Conservation (phyloP, 2,888 invertebrate genomes). For the Hypselothyrea guttata region DNA sequence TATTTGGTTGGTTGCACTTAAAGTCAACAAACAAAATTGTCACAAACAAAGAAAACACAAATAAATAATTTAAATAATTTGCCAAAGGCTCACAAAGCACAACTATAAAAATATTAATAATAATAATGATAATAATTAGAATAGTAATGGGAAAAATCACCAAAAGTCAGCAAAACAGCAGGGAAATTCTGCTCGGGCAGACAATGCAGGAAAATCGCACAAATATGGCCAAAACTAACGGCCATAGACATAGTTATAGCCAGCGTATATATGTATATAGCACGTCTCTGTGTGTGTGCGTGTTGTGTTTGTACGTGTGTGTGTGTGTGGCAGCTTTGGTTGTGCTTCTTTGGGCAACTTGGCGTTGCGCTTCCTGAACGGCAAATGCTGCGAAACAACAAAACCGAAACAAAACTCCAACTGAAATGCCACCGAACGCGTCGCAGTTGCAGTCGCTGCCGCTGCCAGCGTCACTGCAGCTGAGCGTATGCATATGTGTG, state of each 20-base stretch:
- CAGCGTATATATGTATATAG: constrained; percentile 13
- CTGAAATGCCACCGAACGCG: constrained; percentile 51
- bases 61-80: not conserved
- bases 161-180: no score
- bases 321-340: constrained; percentile 5
- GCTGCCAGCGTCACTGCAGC: constrained; percentile 33
- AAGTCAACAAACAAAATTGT: no score
- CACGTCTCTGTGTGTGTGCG: no score
- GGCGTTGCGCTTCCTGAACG: constrained; percentile 71
- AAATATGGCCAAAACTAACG: constrained; percentile 32
- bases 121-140: constrained; percentile 14
- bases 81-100: no score
- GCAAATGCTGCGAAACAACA: constrained; percentile 68
- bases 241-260: constrained; percentile 38
- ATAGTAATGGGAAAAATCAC: constrained; percentile 15
- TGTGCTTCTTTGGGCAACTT: constrained; percentile 61
- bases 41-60: no score
- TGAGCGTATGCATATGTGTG: constrained; percentile 20
- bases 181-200: constrained; percentile 13
- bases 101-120: constrained; percentile 1
- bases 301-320: constrained; percentile 11
- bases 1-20: no score
- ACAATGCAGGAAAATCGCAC: constrained; percentile 1
- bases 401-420: constrained; percentile 67
- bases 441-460: constrained; percentile 28